A percentile compares a stretch with the other conserved stretches of the same genome.
phyloP scores from a whole-genome alignment of 1,140 invertebrate species.

The Linepithema humile region DNA sequence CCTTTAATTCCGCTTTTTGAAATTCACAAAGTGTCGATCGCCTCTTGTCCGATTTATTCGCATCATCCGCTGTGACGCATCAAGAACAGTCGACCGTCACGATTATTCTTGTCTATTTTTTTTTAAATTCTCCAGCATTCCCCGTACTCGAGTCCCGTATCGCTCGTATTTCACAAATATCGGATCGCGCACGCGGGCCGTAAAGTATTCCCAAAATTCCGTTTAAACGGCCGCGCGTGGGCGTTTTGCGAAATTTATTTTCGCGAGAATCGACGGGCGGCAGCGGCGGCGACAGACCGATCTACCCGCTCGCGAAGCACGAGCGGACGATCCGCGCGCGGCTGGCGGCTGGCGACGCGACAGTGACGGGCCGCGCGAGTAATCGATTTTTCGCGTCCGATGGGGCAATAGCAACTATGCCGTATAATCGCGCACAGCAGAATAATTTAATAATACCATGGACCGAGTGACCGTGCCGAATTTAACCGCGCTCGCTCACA shows the following conservation, averaged over 20 bases:
- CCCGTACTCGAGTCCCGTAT: constrained; percentile 20
- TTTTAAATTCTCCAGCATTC: constrained; percentile 25
- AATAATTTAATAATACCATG: constrained; percentile 65
- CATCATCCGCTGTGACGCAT: not conserved
- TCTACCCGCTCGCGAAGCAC: not conserved
- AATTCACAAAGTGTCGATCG: not conserved
- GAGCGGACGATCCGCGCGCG: constrained; percentile 18
- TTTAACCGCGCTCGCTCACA: constrained; percentile 19
- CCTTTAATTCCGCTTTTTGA: not conserved
- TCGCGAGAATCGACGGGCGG: constrained; percentile 17
- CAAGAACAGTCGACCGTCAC: constrained; percentile 33
- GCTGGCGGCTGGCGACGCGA: constrained; percentile 22
- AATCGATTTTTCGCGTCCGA: constrained; percentile 55
- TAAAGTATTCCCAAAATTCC: constrained; percentile 65
- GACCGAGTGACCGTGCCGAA: constrained; percentile 36
- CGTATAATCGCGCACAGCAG: constrained; percentile 57
- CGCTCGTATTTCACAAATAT: constrained; percentile 72
- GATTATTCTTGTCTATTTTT: not conserved
- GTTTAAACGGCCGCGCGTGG: constrained; percentile 46
- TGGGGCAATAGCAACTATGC: constrained; percentile 32
- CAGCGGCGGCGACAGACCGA: not conserved
- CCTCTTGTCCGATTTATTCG: not conserved
- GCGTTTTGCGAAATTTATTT: constrained; percentile 66
- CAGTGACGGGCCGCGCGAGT: constrained; percentile 2
- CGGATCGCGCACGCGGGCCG: constrained; percentile 65